Base-by-base conservation (phyloP, 2,888 invertebrate genomes). In the Dasysyrphus tricinctus region DNA sequence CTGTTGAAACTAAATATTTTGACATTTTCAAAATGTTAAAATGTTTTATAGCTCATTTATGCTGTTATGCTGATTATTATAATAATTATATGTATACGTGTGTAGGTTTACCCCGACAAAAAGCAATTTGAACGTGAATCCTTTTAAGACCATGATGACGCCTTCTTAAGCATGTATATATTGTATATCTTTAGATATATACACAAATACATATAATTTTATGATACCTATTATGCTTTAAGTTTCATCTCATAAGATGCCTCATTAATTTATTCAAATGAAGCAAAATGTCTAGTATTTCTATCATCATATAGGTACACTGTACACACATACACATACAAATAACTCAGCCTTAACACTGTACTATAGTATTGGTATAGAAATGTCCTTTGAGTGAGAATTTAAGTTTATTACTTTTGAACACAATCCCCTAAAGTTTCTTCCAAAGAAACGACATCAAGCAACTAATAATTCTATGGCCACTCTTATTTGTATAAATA, bases 221-320 rank as follows among this genome's bases (percentile, higher is more conserved):
- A 69, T 51, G 69, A 54, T 29, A 24, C 69, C 39, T 69, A 69
- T 69, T 54, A 69, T 49, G 69, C 69, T 69, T 69, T 69, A 29
- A 69, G 69, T 69, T 69, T 54, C 69, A 69, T 54, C 39, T 54
- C 69, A 69, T 39, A 69, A 69, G 54, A 69, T 14, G 69, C 54
- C 69, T 69, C 54, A 69, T 69, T 69, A 69, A 69, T 69, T 69
- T 69, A 69, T 69, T 69, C 69, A 69, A 69, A 69, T 54, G 51
- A 69, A 54, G n/a, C 49, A 34, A 65, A 65, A 49, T 65, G 51
- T 54, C 51, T 51, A 39, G 9, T 4, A 19, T 32, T 29, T 61
- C 34, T 51, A 67, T 65, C 14, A 16, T 9, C 8, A 24, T 24
- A 51, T n/a, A 11, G 5, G 34, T 14, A 32, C 5, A 42, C n/a